A percentile compares a stretch with the other conserved stretches of the same genome.
phyloP scores from a whole-genome alignment of 2,113 vertebrate species.

The Gila orcuttii region DNA sequence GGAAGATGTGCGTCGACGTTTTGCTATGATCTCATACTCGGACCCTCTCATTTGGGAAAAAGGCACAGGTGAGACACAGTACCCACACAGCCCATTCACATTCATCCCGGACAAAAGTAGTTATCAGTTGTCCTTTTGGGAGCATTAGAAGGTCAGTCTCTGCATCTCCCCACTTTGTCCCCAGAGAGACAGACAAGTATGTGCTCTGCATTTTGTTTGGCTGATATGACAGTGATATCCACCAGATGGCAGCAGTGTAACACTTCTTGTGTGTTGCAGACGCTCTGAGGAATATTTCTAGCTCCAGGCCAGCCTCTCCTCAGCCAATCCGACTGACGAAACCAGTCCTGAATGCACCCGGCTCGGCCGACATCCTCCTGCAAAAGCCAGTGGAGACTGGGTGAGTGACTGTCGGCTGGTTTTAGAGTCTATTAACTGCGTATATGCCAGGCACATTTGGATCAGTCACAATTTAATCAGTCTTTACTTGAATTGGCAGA shows the following conservation, averaged over 20 bases:
- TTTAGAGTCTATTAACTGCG: background rate
- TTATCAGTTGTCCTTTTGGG: background rate
- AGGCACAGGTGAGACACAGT: constrained; percentile 70
- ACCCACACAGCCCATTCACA: background rate
- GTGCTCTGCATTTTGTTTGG: background rate
- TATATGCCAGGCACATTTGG: background rate
- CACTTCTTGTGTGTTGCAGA: constrained; percentile 56
- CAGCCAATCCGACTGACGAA: constrained; percentile 83
- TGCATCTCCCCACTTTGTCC: background rate
- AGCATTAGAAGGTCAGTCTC: constrained; percentile 3
- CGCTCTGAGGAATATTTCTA: constrained; percentile 37
- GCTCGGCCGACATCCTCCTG: constrained; percentile 74
- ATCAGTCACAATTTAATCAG: background rate
- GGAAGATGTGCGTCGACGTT: constrained; percentile 85
- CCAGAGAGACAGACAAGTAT: constrained; percentile 12
- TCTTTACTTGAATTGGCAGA: background rate
- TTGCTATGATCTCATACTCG: constrained; percentile 81
- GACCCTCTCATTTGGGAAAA: constrained; percentile 77
- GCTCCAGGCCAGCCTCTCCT: constrained; percentile 74
- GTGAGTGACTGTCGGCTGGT: constrained; percentile 74
- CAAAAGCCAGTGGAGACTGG: constrained; percentile 76
- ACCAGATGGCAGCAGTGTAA: constrained; percentile 65
- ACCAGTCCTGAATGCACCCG: constrained; percentile 55
- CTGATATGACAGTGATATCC: constrained; percentile 25
- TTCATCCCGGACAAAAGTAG: background rate